phyloP scores from a whole-genome alignment of 2,888 invertebrate species.

The Chrysotoxum bicinctum region DNA sequence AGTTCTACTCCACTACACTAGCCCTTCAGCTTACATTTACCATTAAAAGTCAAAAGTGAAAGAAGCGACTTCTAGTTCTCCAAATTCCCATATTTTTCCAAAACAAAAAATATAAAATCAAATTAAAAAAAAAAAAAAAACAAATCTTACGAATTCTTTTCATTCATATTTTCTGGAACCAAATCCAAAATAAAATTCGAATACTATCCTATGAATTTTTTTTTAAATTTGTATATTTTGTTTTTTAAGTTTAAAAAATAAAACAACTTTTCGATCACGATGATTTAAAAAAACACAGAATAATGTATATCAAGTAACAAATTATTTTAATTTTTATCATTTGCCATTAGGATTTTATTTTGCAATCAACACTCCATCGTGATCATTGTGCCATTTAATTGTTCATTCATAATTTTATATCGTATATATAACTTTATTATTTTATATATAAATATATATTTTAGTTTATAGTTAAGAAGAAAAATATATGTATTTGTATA shows the following conservation, averaged over 20 bases:
- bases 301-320: neutral
- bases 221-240: neutral
- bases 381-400: conserved; percentile 71
- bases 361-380: conserved; percentile 47
- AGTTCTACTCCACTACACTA: too few species aligned
- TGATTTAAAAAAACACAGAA: conserved; percentile 7
- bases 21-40: neutral
- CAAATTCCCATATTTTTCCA: too few species aligned
- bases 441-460: neutral
- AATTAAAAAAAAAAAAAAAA: neutral
- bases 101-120: too few species aligned
- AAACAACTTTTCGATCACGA: conserved; percentile 56
- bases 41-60: neutral
- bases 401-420: conserved; percentile 55
- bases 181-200: neutral
- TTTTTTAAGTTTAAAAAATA: neutral
- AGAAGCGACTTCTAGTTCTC: too few species aligned
- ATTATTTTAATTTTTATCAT: neutral
- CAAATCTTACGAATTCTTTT: neutral
- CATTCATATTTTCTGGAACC: neutral
- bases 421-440: conserved; percentile 20
- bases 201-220: neutral
- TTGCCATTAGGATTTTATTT: neutral
- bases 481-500: conserved; percentile 15
- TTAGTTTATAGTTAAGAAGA: neutral